Evolutionary conservation across 2,797 vertebrate genomes (phyloP), one percentile per base, ranked within the genome.

Genomic region (Eupleurogrammus muticus): DNA sequence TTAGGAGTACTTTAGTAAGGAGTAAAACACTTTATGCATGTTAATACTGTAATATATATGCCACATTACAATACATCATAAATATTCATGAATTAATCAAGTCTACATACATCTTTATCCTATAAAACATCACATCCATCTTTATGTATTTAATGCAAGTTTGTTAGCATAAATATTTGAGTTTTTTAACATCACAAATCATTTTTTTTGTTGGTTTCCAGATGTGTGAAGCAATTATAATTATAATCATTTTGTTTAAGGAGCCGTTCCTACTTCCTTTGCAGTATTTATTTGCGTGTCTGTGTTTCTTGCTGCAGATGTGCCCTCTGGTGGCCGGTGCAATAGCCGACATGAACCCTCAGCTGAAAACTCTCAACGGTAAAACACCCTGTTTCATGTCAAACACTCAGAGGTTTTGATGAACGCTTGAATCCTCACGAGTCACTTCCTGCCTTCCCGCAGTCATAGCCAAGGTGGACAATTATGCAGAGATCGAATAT

Each of bases 321-420:
- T 95, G 94, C 79, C 90, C 93, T 34, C 86, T 91, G 77, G 90
- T 94, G 71, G 38, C 34, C 4, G 34, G 87, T 1, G 78, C 87
- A 4, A 59, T 94, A n/a, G 60, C 85, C 19, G 86, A 90, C 1
- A 5, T 94, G 60, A 94, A 94, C 82, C 86, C 89, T 40, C 61
- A 69, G 5, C 64, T 94, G 78, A 92, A 93, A 83, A 93, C 92
- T 34, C 85, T 95, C 51, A 94, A 94, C 55, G 92, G 94, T 95
- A 89, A 81, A 83, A 58, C 4, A 52, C 23, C 2, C 20, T 20
- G 47, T 23, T 21, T 49, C n/a, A 20, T 49, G 8, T 21, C 20
- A 49, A 44, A 44, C 14, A 44, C 17, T 44, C 17, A 16, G 14
- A 44, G 40, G 40, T 44, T 44, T 44, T n/a, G 14, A 44, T 44